These are phyloP conservation scores for Tetragnatha versicolor DNA, from an alignment of 1,140 invertebrate genomes.

Conservation along the genomic window DNA sequence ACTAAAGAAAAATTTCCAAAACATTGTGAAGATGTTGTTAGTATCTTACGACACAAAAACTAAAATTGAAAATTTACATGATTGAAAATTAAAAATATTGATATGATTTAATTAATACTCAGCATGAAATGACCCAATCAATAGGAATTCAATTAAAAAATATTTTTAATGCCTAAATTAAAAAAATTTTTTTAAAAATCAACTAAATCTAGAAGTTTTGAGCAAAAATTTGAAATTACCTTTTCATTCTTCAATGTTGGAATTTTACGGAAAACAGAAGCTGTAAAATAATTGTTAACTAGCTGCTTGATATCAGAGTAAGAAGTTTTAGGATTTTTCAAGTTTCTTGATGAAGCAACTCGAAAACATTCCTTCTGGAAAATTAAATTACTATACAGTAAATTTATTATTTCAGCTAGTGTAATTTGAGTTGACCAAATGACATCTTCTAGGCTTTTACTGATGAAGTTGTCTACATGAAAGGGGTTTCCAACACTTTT, in stretches of 20 bases:
- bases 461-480: slow-evolving; percentile 18
- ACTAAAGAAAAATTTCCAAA: too few relatives aligned
- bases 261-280: not conserved
- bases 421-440: slow-evolving; percentile 33
- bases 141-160: too few relatives aligned
- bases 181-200: too few relatives aligned
- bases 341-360: not conserved
- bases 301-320: not conserved
- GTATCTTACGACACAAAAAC: too few relatives aligned
- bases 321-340: not conserved
- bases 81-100: too few relatives aligned
- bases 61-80: too few relatives aligned
- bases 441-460: slow-evolving; percentile 31
- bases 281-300: slow-evolving; percentile 19
- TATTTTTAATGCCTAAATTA: too few relatives aligned
- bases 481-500: slow-evolving; percentile 22
- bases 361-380: slow-evolving; percentile 30
- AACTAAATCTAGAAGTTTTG: too few relatives aligned
- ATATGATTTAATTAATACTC: too few relatives aligned
- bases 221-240: too few relatives aligned
- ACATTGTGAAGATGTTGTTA: too few relatives aligned
- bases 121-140: too few relatives aligned
- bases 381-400: slow-evolving; percentile 19
- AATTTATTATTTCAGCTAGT: slow-evolving; percentile 31
- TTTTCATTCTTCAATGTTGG: slow-evolving; percentile 21